Evolutionary conservation across 30 jellyfish, hydroid and myxozoan species (phyloP).

Genomic region (Catostylus mosaicus): DNA sequence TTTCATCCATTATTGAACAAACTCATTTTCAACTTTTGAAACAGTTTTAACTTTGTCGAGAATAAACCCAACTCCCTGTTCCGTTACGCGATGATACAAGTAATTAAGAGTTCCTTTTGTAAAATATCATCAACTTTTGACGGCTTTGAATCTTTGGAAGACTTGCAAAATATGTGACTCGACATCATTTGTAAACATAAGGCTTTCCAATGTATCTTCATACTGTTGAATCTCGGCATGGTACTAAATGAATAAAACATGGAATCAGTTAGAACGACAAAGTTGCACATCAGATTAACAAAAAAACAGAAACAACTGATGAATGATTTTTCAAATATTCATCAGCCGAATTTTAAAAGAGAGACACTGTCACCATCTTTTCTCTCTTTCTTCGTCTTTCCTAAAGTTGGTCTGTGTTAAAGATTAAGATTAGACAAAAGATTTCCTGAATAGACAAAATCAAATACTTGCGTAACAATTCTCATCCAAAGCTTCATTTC

Average conservation of each 20-base stretch:
- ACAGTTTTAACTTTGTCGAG: not conserved
- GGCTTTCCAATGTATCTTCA: slow-evolving; percentile 85
- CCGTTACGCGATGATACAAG: no score
- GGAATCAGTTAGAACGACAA: not conserved
- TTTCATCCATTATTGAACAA: not conserved
- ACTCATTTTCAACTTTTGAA: not conserved
- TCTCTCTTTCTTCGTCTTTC: no score
- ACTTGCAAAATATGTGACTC: slow-evolving; percentile 88
- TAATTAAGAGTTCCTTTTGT: no score
- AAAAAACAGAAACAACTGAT: no score
- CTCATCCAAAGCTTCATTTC: no score
- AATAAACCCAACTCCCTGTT: not conserved
- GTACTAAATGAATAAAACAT: slow-evolving; percentile 57
- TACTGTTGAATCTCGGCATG: slow-evolving; percentile 92
- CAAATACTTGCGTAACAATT: no score
- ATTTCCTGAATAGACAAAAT: no score
- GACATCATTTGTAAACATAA: slow-evolving; percentile 88
- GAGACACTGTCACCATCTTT: no score
- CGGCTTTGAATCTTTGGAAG: slow-evolving; percentile 83
- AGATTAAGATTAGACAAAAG: no score
- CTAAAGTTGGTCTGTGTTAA: no score
- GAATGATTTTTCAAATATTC: no score
- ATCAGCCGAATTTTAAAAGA: no score
- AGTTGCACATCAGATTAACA: not conserved
- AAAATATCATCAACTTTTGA: slow-evolving; percentile 57